Base-by-base conservation (phyloP, 2,113 vertebrate genomes). In the Cariama cristata region DNA sequence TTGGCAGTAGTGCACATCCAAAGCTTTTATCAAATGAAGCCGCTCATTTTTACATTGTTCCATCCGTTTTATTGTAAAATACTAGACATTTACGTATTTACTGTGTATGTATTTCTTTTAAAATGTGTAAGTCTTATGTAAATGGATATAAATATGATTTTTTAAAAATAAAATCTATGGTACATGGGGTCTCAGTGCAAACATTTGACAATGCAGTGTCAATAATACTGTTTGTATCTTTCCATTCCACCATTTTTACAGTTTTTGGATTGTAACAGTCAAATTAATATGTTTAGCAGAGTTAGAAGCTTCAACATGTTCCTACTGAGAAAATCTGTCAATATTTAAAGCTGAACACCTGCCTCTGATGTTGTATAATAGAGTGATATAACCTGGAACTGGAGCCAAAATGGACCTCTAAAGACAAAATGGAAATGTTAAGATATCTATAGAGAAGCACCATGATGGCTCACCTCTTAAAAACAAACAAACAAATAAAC, bases 71-170 rank as follows among this genome's bases (percentile, higher is more conserved):
- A 98, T 94, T 99, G 99, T 99, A 99, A 98, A 98, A 99, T 99
- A 99, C 96, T 98, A 98, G 97, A 97, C 96, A 97, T 99, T 98
- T 97, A 98, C 97, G 98, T 99, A 99, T 98, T 98, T 98, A 99
- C 98, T 98, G 99, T 99, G 99, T 98, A 98, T 97, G 98, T 98
- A 99, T 99, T 99, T 98, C 97, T 98, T 98, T 99, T 98, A 96
- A 97, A 98, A 98, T 98, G 99, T 99, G 99, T 98, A 99, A 98
- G 98, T 99, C 98, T 99, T 99, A 98, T 99, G 99, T 99, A 99
- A 99, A 99, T 99, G 97, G 98, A 98, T 99, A 99, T 99, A 99
- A 99, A 99, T 99, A 99, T 98, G 98, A 98, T 98, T 98, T 99
- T 98, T 95, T 84, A 96, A 98, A 98, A 98, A 98, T 98, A 97